Evolutionary conservation across 2,888 invertebrate genomes (phyloP), one percentile per base, ranked within the genome.

Genomic region (Chelonus formosanus): DNA sequence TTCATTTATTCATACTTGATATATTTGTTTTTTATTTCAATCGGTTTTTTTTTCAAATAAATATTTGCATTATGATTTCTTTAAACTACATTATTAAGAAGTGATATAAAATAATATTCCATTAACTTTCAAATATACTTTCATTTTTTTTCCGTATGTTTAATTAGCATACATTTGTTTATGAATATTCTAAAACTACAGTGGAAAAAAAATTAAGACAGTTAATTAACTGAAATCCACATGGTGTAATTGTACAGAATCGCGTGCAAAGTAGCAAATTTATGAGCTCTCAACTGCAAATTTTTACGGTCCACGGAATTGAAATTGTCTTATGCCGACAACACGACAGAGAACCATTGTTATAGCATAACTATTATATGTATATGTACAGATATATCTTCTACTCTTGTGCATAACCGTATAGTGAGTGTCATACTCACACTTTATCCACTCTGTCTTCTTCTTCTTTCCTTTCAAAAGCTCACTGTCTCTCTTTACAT

Each of bases 241-340:
- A 40, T 40, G 40, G 6, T 40, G 40, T 40, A 40, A 40, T 40
- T 40, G 5, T 40, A 6, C 40, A 40, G 40, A 5, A 40, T 36
- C 32, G 32, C 36, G 52, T 62, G 8, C 5, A 53, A 5, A 8
- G 40, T 50, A 60, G 5, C 31, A 7, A 60, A 54, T 60, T 67
- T 58, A 65, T 63, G 58, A 65, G 31, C 67, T 65, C 60, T 63
- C 65, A 56, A 20, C 35, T 56, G 61, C 40, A 35, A 47, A 47
- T 63, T 63, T 47, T 70, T 72, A 64, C 67, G 71, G 70, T 71
- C 69, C 70, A 71, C 67, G 66, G 54, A 69, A 67, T 66, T 65
- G 66, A 70, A 71, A 67, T 71, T 65, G 61, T 69, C 67, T 70
- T 70, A 58, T 56, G 70, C 69, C 70, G 70, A 66, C 68, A 70